phyloP scores from a whole-genome alignment of 2,113 vertebrate genomes.

The Beaufortia kweichowensis region DNA sequence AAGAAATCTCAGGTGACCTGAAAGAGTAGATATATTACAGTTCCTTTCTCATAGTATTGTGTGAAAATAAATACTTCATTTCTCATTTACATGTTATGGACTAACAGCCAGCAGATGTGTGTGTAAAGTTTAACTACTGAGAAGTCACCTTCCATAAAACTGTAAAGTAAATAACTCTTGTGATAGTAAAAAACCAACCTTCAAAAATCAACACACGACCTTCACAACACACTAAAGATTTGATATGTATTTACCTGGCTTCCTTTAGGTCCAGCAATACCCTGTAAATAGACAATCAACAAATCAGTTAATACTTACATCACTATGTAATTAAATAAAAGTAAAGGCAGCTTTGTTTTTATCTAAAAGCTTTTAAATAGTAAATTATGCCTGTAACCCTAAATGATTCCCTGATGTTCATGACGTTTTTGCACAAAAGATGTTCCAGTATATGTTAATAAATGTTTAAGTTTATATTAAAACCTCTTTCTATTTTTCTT shows the following conservation, averaged over 20 bases:
- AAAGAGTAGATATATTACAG: conserved; percentile 9
- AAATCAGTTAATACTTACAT: not conserved
- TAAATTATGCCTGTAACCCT: no score
- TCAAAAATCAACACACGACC: not conserved
- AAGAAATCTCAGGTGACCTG: conserved; percentile 25
- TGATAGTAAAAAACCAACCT: not conserved
- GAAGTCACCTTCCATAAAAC: conserved; percentile 7
- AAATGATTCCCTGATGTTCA: not conserved
- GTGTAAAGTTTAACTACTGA: not conserved
- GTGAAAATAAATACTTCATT: conserved; percentile 9
- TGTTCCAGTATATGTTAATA: no score
- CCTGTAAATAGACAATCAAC: conserved; percentile 59
- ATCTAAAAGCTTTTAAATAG: no score
- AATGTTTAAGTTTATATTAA: no score
- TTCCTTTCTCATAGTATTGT: conserved; percentile 7
- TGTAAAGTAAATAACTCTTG: not conserved
- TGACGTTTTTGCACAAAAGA: not conserved
- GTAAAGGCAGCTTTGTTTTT: no score
- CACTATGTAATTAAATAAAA: no score
- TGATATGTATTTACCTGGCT: conserved; percentile 68
- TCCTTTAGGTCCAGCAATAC: conserved; percentile 73
- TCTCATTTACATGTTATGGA: conserved; percentile 19
- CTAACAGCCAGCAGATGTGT: conserved; percentile 38
- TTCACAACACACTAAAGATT: conserved; percentile 20
- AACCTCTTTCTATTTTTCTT: no score